Conservation (phyloP, 2,113 vertebrate species). For the Scatophagus argus region DNA sequence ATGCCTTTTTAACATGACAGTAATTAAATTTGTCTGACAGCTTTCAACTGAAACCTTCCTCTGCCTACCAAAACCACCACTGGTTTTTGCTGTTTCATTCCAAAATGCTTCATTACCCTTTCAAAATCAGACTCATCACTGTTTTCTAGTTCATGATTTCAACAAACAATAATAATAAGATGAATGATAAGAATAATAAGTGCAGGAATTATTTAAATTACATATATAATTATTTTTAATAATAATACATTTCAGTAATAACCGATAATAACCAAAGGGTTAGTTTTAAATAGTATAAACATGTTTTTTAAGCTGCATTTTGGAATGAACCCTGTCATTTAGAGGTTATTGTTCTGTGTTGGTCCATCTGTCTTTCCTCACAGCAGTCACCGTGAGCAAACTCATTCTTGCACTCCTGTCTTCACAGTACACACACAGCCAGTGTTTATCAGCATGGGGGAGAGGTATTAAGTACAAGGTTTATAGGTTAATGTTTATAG, state of each 20-base stretch:
- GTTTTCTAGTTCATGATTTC: neutral
- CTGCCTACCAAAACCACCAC: neutral
- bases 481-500: neutral
- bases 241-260: neutral
- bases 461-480: neutral
- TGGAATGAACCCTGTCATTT: conserved; percentile 33
- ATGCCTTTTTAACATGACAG: conserved; percentile 48
- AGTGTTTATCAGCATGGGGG: neutral
- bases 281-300: neutral
- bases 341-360: neutral
- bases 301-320: neutral
- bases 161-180: neutral
- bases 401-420: neutral
- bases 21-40: conserved; percentile 67
- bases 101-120: neutral
- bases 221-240: neutral
- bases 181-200: too few species aligned
- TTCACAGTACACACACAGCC: neutral
- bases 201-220: neutral
- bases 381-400: neutral
- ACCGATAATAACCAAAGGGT: too few species aligned
- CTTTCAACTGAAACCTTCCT: conserved; percentile 71
- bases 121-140: neutral
- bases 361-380: neutral
- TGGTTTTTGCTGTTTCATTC: conserved; percentile 5